These are phyloP conservation scores for Tineola bisselliella DNA, from an alignment of 2,888 invertebrate genomes.

Conservation along the genomic window DNA sequence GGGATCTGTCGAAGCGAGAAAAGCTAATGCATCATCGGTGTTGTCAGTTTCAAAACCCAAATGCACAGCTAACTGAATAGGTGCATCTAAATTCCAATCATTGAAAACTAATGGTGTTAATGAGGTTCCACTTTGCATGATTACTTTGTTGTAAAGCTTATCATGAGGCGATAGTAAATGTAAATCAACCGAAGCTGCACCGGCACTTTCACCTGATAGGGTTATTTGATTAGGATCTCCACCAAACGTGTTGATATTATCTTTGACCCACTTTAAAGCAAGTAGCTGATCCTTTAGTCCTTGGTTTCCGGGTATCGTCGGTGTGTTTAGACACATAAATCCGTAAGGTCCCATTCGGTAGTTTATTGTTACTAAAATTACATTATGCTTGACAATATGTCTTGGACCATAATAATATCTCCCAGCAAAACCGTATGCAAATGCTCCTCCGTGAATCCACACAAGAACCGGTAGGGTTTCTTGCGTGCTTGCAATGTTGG, in stretches of 20 bases:
- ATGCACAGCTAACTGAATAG: constrained; percentile 39
- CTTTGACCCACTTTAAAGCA: constrained; percentile 39
- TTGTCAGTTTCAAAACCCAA: constrained; percentile 42
- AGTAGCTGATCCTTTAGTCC: constrained; percentile 39
- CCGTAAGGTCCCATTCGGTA: constrained; percentile 43
- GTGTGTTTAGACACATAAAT: constrained; percentile 37
- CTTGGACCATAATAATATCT: constrained; percentile 26
- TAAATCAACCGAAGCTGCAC: constrained; percentile 31
- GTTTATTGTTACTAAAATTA: constrained; percentile 38
- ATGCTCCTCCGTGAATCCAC: constrained; percentile 47
- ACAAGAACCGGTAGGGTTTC: constrained; percentile 35
- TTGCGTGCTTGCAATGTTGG: constrained; percentile 25
- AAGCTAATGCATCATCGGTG: constrained; percentile 39
- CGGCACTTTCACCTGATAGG: constrained; percentile 39
- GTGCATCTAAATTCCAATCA: constrained; percentile 35
- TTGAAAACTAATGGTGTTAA: constrained; percentile 44
- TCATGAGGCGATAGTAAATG: constrained; percentile 47
- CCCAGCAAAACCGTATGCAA: constrained; percentile 31
- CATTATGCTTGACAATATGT: constrained; percentile 32
- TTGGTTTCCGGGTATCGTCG: constrained; percentile 38
- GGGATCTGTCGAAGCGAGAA: constrained; percentile 24
- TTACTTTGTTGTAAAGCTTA: constrained; percentile 48
- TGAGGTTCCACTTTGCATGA: constrained; percentile 51
- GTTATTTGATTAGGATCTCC: constrained; percentile 37
- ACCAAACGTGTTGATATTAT: constrained; percentile 39